phyloP scores from a whole-genome alignment of 2,113 vertebrate species.

The Tretioscincus oriximinensis region DNA sequence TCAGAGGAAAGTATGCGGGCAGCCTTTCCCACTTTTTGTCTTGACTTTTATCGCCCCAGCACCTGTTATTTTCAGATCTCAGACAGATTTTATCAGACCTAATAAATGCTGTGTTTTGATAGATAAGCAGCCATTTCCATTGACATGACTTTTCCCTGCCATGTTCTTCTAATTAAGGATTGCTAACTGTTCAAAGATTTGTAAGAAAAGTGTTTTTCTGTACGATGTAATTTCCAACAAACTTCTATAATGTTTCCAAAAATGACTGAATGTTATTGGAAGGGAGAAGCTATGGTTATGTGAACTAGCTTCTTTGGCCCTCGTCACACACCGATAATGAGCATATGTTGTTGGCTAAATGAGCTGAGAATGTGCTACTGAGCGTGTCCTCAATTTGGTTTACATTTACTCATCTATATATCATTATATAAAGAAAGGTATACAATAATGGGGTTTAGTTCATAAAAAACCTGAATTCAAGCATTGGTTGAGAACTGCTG shows the following conservation, averaged over 20 bases:
- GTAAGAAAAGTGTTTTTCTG: background rate
- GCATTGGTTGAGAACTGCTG: too few relatives aligned
- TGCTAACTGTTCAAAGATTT: conserved; percentile 20
- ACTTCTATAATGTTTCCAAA: background rate
- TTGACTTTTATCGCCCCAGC: conserved; percentile 56
- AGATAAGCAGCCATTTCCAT: background rate
- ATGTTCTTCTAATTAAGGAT: conserved; percentile 26
- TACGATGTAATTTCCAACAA: background rate
- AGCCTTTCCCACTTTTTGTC: conserved; percentile 61
- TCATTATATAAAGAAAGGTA: too few relatives aligned
- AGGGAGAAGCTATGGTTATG: background rate
- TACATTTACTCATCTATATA: too few relatives aligned
- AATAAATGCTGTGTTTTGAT: background rate
- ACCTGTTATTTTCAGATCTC: conserved; percentile 58
- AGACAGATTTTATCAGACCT: conserved; percentile 33
- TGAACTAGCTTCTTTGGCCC: background rate
- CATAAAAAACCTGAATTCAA: too few relatives aligned
- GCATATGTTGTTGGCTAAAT: too few relatives aligned
- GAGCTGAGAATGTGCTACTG: too few relatives aligned
- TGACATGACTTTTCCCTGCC: conserved; percentile 1
- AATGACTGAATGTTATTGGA: background rate
- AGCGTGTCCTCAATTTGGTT: too few relatives aligned
- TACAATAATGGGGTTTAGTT: too few relatives aligned
- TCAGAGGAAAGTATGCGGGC: conserved; percentile 54
- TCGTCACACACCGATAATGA: too few relatives aligned